Evolutionary conservation across 2,113 vertebrate species (phyloP), one percentile per base, ranked within the genome.

Genomic region (Platichthys flesus): DNA sequence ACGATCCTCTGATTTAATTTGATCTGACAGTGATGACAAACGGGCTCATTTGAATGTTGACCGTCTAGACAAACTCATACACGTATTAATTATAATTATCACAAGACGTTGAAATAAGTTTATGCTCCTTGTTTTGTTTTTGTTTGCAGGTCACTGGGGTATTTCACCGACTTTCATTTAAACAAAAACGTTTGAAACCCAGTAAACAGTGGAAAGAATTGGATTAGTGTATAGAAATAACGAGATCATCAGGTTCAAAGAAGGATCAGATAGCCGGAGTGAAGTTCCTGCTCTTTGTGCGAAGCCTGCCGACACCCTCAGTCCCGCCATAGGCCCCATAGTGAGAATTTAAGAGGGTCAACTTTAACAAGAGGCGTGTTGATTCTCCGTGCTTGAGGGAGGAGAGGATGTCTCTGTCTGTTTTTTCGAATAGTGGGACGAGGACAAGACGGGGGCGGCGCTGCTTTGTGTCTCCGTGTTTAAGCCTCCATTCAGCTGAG

Each of bases 311-410:
- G 85, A 74, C 81, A 83, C 70, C 74, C 73, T 69, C 71, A 24
- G 78, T 70, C 83, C 67, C 61, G 62, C 63, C 49, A 49, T 52
- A 57, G 66, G 72, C 78, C 67, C 83, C 78, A 68, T 63, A 45
- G 83, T 77, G 85, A 68, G 62, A 82, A 71, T 92, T 90, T 85
- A 83, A 87, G 76, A 89, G 88, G 86, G 84, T 85, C 84, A 80
- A 13, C 76, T 91, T 88, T 89, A 93, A 93, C 89, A 91, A 91
- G 89, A 58, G 52, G 59, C 26, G 73, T 81, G 85, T 85, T 92
- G 87, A 85, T 90, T 90, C 79, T 79, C 72, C 79, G 68, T 87
- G 71, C 81, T 83, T 70, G 75, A 88, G 79, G 73, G 84, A 71
- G 82, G 62, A 85, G 79, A 81, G 73, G n/a, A 58, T 66, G 84